A percentile compares a stretch with the other conserved stretches of the same genome.
phyloP scores from a whole-genome alignment of 2,888 invertebrate genomes.

The Sinodicranocentrus sp. region DNA sequence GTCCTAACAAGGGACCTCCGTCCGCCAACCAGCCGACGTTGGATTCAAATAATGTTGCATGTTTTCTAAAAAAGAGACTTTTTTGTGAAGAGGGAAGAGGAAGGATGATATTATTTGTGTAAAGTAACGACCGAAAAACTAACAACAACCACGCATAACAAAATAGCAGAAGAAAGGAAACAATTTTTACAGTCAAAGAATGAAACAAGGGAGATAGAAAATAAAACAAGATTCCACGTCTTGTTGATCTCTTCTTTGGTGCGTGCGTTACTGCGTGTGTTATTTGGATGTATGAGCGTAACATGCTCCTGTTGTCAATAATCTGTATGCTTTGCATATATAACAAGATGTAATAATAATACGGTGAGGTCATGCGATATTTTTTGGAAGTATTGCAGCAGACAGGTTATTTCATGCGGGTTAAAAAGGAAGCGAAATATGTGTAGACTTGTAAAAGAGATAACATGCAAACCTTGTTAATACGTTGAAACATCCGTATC shows the following conservation, averaged over 20 bases:
- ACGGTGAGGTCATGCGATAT: conserved; percentile 24
- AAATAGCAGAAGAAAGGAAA: conserved; percentile 39
- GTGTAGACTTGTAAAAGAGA: too few species aligned
- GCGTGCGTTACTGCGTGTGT: too few species aligned
- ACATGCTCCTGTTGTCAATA: conserved; percentile 27
- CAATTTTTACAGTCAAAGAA: conserved; percentile 41
- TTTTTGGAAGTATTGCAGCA: conserved; percentile 22
- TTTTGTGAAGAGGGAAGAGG: background rate
- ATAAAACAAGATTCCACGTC: background rate
- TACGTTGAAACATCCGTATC: too few species aligned
- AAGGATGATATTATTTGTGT: conserved; percentile 44
- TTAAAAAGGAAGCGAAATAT: background rate
- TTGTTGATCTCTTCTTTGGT: conserved; percentile 41
- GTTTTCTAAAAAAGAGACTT: background rate
- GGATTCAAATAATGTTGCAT: background rate
- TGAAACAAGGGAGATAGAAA: conserved; percentile 14
- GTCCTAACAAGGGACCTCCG: conserved; percentile 61
- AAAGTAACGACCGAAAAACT: conserved; percentile 43
- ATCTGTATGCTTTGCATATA: conserved; percentile 10
- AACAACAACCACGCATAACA: conserved; percentile 51
- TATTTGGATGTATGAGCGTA: background rate
- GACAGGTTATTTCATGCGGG: conserved; percentile 30
- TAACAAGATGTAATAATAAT: conserved; percentile 20
- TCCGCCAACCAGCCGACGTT: conserved; percentile 55
- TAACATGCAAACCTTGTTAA: too few species aligned